phyloP scores from a whole-genome alignment of 2,113 vertebrate species.

The Pomatorhinus ruficollis region DNA sequence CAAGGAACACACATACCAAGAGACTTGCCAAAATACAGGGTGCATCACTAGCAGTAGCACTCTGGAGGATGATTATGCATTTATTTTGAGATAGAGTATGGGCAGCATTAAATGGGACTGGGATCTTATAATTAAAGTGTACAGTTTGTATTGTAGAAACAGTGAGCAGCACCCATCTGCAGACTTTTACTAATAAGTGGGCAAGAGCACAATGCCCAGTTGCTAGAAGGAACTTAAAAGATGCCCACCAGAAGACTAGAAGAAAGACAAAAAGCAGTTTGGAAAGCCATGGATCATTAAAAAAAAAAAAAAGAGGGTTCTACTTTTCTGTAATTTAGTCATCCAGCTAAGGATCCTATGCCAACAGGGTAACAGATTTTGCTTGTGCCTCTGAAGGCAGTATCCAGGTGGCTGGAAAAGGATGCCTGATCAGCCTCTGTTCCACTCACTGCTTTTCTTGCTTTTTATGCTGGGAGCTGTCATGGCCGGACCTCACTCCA shows the following conservation, averaged over 20 bases:
- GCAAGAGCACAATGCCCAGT: background rate
- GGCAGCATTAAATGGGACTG: background rate
- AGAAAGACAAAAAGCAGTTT: background rate
- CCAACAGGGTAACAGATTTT: background rate
- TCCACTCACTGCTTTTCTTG: background rate
- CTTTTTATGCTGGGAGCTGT: background rate
- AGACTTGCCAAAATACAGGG: background rate
- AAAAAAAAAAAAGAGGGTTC: background rate
- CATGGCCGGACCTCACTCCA: fast-evolving
- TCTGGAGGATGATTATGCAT: background rate
- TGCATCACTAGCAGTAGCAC: background rate
- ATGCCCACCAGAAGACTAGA: background rate
- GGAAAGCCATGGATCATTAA: background rate
- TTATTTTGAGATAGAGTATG: background rate
- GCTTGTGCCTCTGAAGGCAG: background rate
- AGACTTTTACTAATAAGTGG: background rate
- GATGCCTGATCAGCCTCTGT: background rate
- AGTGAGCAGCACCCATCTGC: background rate
- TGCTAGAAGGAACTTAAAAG: background rate
- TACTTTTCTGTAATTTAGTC: background rate
- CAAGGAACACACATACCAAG: background rate
- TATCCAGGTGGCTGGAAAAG: background rate
- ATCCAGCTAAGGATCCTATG: background rate
- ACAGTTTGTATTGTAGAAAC: background rate
- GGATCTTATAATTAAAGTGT: background rate